Evolutionary conservation across 2,113 vertebrate genomes (phyloP).

Genomic region (Deroptyus accipitrinus): DNA sequence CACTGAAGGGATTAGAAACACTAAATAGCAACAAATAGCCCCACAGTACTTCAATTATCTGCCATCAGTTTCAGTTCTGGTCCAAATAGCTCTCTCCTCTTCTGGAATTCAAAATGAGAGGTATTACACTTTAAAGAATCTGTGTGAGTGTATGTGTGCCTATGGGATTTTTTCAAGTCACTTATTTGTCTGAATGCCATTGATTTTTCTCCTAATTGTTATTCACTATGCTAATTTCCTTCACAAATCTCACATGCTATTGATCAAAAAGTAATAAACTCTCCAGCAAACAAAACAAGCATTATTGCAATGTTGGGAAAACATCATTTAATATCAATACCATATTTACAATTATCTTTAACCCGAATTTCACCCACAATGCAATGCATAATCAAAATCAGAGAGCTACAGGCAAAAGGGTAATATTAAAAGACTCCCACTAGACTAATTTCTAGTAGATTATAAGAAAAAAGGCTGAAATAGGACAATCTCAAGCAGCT

Average conservation of each 20-base stretch:
- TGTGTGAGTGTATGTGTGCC: constrained; percentile 65
- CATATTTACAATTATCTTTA: constrained; percentile 91
- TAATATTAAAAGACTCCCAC: constrained; percentile 7
- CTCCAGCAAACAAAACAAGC: constrained; percentile 88
- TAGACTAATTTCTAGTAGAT: constrained; percentile 28
- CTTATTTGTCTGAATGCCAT: constrained; percentile 91
- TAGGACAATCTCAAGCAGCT: constrained; percentile 4
- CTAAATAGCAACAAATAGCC: constrained; percentile 58
- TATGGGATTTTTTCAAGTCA: constrained; percentile 81
- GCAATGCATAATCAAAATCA: constrained; percentile 75
- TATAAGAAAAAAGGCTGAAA: neutral
- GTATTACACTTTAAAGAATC: constrained; percentile 76
- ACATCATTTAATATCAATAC: constrained; percentile 91
- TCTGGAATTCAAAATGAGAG: constrained; percentile 76
- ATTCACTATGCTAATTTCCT: constrained; percentile 93
- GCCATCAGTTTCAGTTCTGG: constrained; percentile 59
- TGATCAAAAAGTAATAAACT: constrained; percentile 93
- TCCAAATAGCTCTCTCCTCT: constrained; percentile 47
- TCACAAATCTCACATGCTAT: constrained; percentile 91
- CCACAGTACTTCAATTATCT: constrained; percentile 60
- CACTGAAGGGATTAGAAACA: constrained; percentile 41
- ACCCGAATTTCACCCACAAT: constrained; percentile 79
- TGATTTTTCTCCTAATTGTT: constrained; percentile 91
- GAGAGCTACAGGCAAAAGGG: constrained; percentile 48
- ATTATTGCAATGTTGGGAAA: constrained; percentile 91